These are phyloP conservation scores for Nysson spinosus DNA, from an alignment of 2,888 invertebrate species.

Conservation along the genomic window DNA sequence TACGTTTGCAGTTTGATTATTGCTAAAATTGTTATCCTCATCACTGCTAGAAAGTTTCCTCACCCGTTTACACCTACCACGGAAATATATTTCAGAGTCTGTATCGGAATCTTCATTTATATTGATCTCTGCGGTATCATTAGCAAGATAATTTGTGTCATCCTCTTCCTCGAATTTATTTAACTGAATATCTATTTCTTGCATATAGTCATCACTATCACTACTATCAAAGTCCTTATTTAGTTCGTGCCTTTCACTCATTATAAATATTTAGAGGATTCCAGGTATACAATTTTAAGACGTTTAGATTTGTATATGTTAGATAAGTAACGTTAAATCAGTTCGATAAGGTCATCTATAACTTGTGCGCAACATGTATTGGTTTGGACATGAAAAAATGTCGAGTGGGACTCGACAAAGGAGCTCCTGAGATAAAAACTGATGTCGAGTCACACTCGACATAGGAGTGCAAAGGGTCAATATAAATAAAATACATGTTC, in stretches of 20 bases:
- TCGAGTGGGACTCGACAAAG: too few relatives aligned
- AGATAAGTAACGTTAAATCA: neutral
- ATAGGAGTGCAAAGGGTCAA: too few relatives aligned
- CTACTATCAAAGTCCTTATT: constrained; percentile 19
- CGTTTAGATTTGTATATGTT: neutral
- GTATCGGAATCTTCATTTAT: constrained; percentile 19
- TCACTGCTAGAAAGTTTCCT: constrained; percentile 16
- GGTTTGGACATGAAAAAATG: neutral
- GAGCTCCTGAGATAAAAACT: too few relatives aligned
- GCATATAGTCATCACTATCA: constrained; percentile 20
- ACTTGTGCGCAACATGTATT: neutral
- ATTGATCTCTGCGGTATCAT: constrained; percentile 13
- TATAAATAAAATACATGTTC: too few relatives aligned
- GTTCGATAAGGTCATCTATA: neutral
- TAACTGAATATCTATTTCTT: constrained; percentile 19
- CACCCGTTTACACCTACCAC: constrained; percentile 16
- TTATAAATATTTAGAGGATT: constrained; percentile 14
- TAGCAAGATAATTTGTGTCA: constrained; percentile 10
- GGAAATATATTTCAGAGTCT: constrained; percentile 12
- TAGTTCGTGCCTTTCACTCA: constrained; percentile 18
- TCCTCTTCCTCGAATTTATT: constrained; percentile 21
- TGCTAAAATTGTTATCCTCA: constrained; percentile 14
- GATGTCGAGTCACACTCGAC: too few relatives aligned
- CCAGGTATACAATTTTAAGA: neutral
- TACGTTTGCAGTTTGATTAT: constrained; percentile 21